A percentile compares a stretch with the other conserved stretches of the same genome.
Conservation (phyloP, 2,113 vertebrate species). For the Eolophus roseicapilla region DNA sequence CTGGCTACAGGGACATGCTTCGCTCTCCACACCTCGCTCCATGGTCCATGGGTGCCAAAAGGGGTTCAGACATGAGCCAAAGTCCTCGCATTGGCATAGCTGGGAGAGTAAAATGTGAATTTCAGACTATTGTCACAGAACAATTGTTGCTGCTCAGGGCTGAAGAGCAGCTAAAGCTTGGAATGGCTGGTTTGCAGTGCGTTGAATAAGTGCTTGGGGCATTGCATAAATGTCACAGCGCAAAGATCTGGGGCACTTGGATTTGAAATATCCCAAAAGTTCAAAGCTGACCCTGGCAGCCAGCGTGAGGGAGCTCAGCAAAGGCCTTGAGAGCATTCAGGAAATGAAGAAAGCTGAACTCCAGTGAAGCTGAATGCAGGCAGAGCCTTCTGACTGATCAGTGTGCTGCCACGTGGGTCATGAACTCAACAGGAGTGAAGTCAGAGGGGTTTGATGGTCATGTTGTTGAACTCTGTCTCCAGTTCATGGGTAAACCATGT, state of each 20-base stretch:
- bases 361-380: not conserved
- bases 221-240: not conserved
- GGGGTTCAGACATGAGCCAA: not conserved
- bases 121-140: not conserved
- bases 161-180: not conserved
- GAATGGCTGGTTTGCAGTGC: not conserved
- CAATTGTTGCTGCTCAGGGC: not conserved
- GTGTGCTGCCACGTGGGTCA: not conserved
- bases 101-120: not conserved
- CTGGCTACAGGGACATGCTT: not conserved
- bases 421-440: not conserved
- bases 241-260: not conserved
- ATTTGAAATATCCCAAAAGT: not conserved
- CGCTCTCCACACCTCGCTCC: not conserved
- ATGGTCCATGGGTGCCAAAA: fast-evolving
- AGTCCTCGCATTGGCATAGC: not conserved
- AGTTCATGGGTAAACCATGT: not conserved
- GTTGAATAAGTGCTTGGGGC: not conserved
- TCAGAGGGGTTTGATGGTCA: not conserved
- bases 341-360: not conserved
- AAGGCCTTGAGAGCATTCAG: not conserved
- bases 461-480: not conserved
- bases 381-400: not conserved
- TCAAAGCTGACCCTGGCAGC: not conserved
- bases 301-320: not conserved